These are phyloP conservation scores for Lophura nycthemera DNA, from an alignment of 2,113 vertebrate genomes.

Conservation along the genomic window DNA sequence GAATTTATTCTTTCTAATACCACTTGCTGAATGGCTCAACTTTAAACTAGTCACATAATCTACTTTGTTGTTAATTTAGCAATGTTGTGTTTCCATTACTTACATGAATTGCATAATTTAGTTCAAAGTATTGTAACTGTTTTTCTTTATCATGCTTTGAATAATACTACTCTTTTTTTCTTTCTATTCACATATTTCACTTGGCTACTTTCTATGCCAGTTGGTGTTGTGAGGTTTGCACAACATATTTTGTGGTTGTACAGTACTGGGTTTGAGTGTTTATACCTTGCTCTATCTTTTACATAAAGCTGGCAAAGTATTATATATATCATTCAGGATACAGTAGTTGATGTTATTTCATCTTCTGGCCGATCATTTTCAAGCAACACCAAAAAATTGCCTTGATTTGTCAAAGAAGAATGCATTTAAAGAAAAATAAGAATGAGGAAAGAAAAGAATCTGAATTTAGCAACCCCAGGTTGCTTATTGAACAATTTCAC, in stretches of 20 bases:
- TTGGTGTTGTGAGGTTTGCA: neutral
- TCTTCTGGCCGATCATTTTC: neutral
- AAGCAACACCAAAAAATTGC: neutral
- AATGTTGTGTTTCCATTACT: neutral
- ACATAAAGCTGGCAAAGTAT: neutral
- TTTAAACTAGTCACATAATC: constrained; percentile 23
- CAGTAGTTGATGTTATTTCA: neutral
- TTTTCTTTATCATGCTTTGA: neutral
- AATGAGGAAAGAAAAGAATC: neutral
- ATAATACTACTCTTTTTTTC: neutral
- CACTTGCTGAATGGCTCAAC: constrained; percentile 7
- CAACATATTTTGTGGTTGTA: neutral
- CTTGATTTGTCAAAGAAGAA: neutral
- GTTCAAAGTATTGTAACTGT: neutral
- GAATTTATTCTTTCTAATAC: constrained; percentile 53
- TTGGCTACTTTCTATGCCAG: neutral
- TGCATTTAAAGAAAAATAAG: neutral
- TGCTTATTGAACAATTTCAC: neutral
- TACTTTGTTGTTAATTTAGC: constrained; percentile 30
- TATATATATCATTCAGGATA: neutral
- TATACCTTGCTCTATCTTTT: neutral
- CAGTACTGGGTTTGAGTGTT: neutral
- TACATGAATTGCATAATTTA: constrained; percentile 31
- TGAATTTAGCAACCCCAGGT: neutral
- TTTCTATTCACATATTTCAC: neutral